Conservation (phyloP, 1,140 invertebrate species). For the Drosophila punjabiensis region DNA sequence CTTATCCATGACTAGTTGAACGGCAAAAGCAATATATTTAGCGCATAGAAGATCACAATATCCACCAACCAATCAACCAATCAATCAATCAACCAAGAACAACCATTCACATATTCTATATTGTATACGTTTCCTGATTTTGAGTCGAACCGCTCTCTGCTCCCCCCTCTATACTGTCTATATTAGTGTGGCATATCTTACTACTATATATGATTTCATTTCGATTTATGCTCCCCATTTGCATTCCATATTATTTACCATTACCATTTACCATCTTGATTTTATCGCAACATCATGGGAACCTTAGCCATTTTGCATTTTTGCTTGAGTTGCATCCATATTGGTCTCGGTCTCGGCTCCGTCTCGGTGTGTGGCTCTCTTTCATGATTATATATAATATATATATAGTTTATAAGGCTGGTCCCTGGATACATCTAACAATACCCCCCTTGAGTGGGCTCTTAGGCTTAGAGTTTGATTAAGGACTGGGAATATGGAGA, state of each 20-base stretch:
- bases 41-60: constrained; percentile 37
- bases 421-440: background rate
- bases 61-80: constrained; percentile 16
- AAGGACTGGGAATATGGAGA: constrained; percentile 1
- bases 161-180: constrained; percentile 28
- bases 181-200: constrained; percentile 50
- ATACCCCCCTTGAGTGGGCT: background rate
- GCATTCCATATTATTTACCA: constrained; percentile 21
- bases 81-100: background rate
- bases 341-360: constrained; percentile 16
- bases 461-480: background rate
- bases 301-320: constrained; percentile 59
- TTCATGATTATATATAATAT: constrained; percentile 25
- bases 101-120: constrained; percentile 13
- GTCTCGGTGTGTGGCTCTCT: constrained; percentile 33
- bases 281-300: constrained; percentile 17
- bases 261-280: constrained; percentile 29
- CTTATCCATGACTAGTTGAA: constrained; percentile 51
- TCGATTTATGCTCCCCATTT: constrained; percentile 15
- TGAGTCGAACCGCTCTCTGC: constrained; percentile 29
- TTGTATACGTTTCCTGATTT: constrained; percentile 18
- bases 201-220: constrained; percentile 31
- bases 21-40: constrained; percentile 43
- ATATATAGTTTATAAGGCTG: constrained; percentile 5
- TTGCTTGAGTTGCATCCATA: constrained; percentile 61